A percentile compares a stretch with the other conserved stretches of the same genome.
These are phyloP conservation scores for Mechanitis mazaeus DNA, from an alignment of 2,888 invertebrate species.

Conservation along the genomic window DNA sequence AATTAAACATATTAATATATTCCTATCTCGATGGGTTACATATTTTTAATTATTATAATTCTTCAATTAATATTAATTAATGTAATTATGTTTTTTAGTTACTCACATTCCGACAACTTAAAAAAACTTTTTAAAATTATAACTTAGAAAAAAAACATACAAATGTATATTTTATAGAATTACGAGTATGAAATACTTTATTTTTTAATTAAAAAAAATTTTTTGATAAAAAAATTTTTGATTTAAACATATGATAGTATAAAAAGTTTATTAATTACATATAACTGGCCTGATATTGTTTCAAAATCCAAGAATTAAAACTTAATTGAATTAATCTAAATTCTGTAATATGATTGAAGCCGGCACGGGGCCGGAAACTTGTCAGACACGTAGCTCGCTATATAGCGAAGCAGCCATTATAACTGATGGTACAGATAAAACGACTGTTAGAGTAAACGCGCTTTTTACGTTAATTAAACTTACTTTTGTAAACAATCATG, in stretches of 20 bases:
- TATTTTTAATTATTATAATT: neutral
- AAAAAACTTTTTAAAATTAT: too few species aligned
- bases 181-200: too few species aligned
- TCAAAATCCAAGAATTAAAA: too few species aligned
- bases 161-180: too few species aligned
- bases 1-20: neutral
- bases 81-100: neutral
- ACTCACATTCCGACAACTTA: too few species aligned
- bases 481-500: conserved; percentile 71
- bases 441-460: conserved; percentile 69
- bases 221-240: too few species aligned
- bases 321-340: too few species aligned
- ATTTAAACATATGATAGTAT: too few species aligned
- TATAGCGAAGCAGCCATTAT: conserved; percentile 75
- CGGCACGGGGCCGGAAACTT: conserved; percentile 55
- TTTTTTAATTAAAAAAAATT: too few species aligned
- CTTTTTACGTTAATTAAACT: conserved; percentile 76
- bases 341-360: conserved; percentile 52
- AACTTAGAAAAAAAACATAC: too few species aligned
- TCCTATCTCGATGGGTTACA: neutral
- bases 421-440: conserved; percentile 56
- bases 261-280: too few species aligned
- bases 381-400: conserved; percentile 58
- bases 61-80: neutral
- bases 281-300: too few species aligned